Conservation (phyloP, 2,888 invertebrate genomes). For the Eristalinus sepulchralis region DNA sequence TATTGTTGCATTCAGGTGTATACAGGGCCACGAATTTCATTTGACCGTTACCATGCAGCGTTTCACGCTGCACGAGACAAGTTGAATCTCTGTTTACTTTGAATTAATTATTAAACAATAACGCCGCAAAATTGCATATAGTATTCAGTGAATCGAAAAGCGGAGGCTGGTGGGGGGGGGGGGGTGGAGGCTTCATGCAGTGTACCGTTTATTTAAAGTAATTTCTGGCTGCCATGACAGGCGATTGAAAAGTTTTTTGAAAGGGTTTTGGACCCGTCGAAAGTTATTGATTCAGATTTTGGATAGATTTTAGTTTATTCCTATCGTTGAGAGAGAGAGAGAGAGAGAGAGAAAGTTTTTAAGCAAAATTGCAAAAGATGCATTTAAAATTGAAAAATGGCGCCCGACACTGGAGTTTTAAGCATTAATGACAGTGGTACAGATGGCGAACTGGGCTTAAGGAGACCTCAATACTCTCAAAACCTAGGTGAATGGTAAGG, state of each 20-base stretch:
- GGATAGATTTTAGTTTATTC: no score
- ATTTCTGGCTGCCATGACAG: not conserved
- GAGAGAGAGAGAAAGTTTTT: no score
- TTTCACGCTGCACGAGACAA: not conserved
- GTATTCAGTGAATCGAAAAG: constrained; percentile 20
- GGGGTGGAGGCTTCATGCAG: not conserved
- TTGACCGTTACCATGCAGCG: not conserved
- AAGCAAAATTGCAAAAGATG: no score
- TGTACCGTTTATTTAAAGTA: not conserved
- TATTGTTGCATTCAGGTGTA: constrained; percentile 53
- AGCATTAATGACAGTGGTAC: no score
- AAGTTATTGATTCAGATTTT: no score
- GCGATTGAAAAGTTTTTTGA: not conserved
- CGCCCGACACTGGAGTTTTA: no score
- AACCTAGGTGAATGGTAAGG: no score
- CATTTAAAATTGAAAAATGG: no score
- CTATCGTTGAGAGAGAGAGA: no score
- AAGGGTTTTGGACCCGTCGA: not conserved
- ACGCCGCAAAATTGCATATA: constrained; percentile 51
- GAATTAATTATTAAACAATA: constrained; percentile 67
- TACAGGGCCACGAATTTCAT: constrained; percentile 15
- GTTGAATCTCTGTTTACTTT: constrained; percentile 19
- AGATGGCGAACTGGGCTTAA: no score
- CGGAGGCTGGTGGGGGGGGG: no score
- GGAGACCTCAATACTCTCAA: no score